A percentile compares a stretch with the other conserved stretches of the same genome.
Evolutionary conservation across 2,113 vertebrate genomes (phyloP).

Genomic region (Murina feae): DNA sequence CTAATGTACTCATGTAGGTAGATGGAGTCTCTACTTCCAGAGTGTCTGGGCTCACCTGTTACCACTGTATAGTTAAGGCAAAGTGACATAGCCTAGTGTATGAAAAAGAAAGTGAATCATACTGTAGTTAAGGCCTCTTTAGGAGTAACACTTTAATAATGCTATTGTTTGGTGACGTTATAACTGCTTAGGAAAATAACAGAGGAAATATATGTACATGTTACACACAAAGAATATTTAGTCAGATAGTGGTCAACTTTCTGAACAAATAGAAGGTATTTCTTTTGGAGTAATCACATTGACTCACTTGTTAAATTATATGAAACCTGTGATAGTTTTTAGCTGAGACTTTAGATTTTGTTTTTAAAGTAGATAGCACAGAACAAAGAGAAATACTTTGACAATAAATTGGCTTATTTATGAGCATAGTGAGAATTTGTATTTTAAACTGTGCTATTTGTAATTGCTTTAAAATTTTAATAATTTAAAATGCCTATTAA

Average conservation of each 20-base stretch:
- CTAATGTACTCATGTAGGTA: background rate
- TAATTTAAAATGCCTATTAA: conserved; percentile 37
- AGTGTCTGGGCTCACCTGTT: background rate
- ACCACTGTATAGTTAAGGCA: background rate
- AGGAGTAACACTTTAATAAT: background rate
- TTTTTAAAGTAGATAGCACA: background rate
- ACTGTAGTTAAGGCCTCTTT: background rate
- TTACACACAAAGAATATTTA: background rate
- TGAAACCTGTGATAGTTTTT: background rate
- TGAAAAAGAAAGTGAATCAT: conserved; percentile 12
- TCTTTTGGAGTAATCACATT: conserved; percentile 1
- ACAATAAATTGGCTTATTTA: conserved; percentile 21
- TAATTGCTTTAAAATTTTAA: conserved; percentile 34
- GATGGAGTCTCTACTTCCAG: background rate
- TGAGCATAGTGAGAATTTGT: conserved; percentile 25
- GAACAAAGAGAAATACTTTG: background rate
- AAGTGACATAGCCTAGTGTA: background rate
- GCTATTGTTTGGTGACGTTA: conserved; percentile 25
- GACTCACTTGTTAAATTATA: background rate
- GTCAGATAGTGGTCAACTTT: background rate
- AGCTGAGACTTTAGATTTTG: conserved; percentile 28
- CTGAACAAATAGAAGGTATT: background rate
- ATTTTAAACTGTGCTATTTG: conserved; percentile 15
- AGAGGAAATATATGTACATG: conserved; percentile 6
- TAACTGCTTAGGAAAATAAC: background rate